These are phyloP conservation scores for Mesocricetus auratus DNA, from an alignment of 2,113 vertebrate genomes.

Conservation along the genomic window DNA sequence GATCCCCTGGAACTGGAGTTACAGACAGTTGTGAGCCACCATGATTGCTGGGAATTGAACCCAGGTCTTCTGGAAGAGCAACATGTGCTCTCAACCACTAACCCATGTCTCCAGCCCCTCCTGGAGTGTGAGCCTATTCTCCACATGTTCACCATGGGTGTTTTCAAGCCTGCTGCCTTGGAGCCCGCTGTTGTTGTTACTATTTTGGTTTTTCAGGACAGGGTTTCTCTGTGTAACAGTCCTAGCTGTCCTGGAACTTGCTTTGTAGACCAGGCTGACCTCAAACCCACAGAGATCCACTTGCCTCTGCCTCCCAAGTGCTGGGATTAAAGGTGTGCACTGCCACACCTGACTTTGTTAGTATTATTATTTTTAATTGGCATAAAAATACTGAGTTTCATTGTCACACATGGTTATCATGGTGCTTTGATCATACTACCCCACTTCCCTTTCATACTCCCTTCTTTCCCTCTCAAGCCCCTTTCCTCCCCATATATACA, in stretches of 20 bases:
- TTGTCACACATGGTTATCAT: background rate
- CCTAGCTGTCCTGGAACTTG: background rate
- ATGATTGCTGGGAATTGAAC: background rate
- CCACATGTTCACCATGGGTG: background rate
- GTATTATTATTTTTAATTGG: background rate
- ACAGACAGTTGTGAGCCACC: background rate
- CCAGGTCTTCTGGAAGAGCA: background rate
- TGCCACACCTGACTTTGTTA: too few relatives aligned
- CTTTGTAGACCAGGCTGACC: background rate
- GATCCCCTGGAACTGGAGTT: background rate
- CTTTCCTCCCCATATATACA: background rate
- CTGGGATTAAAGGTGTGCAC: background rate
- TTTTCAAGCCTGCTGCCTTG: background rate
- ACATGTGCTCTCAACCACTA: background rate
- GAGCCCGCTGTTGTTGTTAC: background rate
- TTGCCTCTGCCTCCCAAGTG: background rate
- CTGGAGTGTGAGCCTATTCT: background rate
- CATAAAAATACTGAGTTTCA: background rate
- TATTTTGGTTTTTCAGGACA: background rate
- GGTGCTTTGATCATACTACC: background rate
- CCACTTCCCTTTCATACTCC: background rate
- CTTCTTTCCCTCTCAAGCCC: too few relatives aligned
- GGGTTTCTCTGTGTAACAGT: background rate
- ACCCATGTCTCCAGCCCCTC: background rate
- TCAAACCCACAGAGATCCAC: background rate